A percentile compares a stretch with the other conserved stretches of the same genome.
These are phyloP conservation scores for Drosophila insularis DNA, from an alignment of 1,140 invertebrate species.

Conservation along the genomic window DNA sequence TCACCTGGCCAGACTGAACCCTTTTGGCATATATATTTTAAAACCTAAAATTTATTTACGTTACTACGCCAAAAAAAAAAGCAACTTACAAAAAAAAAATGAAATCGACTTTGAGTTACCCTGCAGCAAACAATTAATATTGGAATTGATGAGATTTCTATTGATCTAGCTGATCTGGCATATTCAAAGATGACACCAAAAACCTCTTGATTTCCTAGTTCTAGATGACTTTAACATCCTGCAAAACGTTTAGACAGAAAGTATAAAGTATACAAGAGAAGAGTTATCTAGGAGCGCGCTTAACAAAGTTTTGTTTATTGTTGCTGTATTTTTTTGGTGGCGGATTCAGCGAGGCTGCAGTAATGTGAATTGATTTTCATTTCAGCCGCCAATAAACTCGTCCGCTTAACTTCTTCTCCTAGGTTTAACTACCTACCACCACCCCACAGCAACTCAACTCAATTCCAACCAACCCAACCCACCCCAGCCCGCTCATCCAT, in stretches of 20 bases:
- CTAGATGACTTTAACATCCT: background rate
- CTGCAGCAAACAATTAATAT: background rate
- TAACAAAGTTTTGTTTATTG: conserved; percentile 46
- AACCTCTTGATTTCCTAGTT: too few relatives aligned
- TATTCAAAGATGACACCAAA: too few relatives aligned
- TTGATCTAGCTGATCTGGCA: too few relatives aligned
- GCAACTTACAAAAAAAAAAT: background rate
- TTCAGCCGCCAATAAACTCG: conserved; percentile 22
- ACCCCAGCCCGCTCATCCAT: conserved; percentile 26
- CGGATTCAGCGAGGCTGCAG: conserved; percentile 66
- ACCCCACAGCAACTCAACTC: background rate
- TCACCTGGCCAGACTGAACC: conserved; percentile 42
- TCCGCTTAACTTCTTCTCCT: background rate
- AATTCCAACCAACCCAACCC: background rate
- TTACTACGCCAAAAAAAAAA: conserved; percentile 36
- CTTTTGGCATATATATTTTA: conserved; percentile 40
- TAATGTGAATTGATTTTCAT: conserved; percentile 75
- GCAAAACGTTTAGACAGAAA: background rate
- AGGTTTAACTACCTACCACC: background rate
- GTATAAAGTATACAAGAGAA: background rate
- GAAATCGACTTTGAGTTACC: background rate
- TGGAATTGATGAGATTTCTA: background rate
- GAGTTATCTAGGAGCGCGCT: conserved; percentile 29
- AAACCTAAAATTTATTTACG: conserved; percentile 70
- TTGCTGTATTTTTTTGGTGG: conserved; percentile 18